Evolutionary conservation across 2,113 vertebrate genomes (phyloP).

Genomic region (Vidua chalybeata): DNA sequence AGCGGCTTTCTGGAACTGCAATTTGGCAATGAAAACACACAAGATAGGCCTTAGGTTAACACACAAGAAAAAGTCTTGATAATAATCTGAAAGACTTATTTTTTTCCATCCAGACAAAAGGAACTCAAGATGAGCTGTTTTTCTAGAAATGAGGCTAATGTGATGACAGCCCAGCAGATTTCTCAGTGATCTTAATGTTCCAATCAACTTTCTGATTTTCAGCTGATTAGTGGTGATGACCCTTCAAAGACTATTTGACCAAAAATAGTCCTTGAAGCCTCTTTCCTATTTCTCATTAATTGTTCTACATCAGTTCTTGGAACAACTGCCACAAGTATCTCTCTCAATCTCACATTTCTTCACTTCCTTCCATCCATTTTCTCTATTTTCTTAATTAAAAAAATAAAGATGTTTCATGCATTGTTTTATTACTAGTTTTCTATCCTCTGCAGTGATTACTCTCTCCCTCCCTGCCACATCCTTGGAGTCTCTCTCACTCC

Average conservation of each 20-base stretch:
- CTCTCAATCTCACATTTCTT: background rate
- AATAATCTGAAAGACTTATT: background rate
- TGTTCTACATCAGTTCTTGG: background rate
- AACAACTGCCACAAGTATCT: background rate
- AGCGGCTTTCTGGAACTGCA: background rate
- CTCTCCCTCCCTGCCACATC: background rate
- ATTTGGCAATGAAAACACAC: background rate
- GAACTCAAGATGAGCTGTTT: background rate
- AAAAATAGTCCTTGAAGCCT: background rate
- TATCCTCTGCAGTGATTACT: background rate
- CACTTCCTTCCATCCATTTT: background rate
- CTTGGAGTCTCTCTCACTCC: background rate
- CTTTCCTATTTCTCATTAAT: background rate
- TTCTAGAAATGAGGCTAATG: background rate
- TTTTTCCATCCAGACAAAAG: constrained; percentile 14
- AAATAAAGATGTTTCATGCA: background rate
- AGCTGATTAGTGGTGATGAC: background rate
- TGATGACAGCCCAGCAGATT: background rate
- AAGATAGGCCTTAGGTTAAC: background rate
- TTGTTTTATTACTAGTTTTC: background rate
- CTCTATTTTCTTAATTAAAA: background rate
- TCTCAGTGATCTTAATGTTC: background rate
- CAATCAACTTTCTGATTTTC: background rate
- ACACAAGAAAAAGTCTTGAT: background rate
- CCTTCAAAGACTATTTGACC: background rate